Conservation (phyloP, 37 sponge, comb jelly and placozoan genomes). For the Chondrosia reniformis region DNA sequence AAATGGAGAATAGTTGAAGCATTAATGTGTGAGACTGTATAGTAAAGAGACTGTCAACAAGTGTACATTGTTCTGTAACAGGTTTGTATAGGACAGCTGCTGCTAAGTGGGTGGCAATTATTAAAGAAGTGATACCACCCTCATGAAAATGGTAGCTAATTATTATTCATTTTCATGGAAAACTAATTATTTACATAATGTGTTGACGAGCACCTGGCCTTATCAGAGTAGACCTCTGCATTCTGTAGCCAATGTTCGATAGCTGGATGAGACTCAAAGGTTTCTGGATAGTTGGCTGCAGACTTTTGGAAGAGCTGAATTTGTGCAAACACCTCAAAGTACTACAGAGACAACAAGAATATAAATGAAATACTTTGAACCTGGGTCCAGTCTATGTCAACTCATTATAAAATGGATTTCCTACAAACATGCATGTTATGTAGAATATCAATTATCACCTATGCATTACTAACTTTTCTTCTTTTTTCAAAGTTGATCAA, state of each 20-base stretch:
- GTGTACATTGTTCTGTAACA: too few species aligned
- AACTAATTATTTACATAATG: too few species aligned
- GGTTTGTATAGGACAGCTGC: too few species aligned
- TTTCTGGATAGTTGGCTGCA: slow-evolving; percentile 44
- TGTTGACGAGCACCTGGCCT: slow-evolving; percentile 51
- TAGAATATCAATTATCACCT: not conserved
- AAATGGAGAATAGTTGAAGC: too few species aligned
- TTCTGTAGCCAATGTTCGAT: slow-evolving; percentile 33
- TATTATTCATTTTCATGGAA: too few species aligned
- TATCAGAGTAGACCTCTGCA: slow-evolving; percentile 17
- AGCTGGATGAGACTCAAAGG: slow-evolving; percentile 9
- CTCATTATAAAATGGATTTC: too few species aligned
- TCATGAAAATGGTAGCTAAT: too few species aligned
- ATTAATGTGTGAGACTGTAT: too few species aligned
- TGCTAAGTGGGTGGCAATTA: not conserved
- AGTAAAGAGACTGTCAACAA: too few species aligned
- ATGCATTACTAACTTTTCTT: slow-evolving; percentile 29
- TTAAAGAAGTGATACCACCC: not conserved
- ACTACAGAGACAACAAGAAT: not conserved
- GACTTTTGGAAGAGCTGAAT: slow-evolving; percentile 72
- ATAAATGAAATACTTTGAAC: too few species aligned
- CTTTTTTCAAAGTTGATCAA: slow-evolving; percentile 76
- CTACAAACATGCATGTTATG: not conserved
- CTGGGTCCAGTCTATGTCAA: too few species aligned
- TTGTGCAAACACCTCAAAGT: slow-evolving; percentile 74